Conservation (phyloP, 2,888 invertebrate species). For the Nomada fucata region DNA sequence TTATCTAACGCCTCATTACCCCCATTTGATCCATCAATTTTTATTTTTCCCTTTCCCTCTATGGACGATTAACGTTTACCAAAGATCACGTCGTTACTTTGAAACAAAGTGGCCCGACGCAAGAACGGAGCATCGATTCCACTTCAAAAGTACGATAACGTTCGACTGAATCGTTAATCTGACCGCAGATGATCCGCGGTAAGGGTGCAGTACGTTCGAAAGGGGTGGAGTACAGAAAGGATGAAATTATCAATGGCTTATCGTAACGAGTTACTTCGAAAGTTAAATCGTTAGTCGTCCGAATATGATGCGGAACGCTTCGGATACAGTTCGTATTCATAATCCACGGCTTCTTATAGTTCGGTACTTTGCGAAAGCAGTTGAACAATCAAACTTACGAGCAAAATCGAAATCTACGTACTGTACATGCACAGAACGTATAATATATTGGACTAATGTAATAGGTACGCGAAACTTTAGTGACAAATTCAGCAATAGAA, state of each 20-base stretch:
- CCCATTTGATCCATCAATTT: background rate
- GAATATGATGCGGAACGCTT: conserved; percentile 28
- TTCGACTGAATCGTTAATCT: conserved; percentile 35
- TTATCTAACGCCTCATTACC: background rate
- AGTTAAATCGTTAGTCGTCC: conserved; percentile 42
- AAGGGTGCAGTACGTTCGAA: background rate
- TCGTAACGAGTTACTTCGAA: conserved; percentile 39
- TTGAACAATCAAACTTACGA: background rate
- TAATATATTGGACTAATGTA: too few species aligned
- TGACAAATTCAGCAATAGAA: too few species aligned
- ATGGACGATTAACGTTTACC: background rate
- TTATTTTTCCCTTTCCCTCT: conserved; percentile 18
- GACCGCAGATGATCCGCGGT: conserved; percentile 11
- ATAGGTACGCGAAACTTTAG: too few species aligned
- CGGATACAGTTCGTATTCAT: conserved; percentile 34
- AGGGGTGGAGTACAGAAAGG: background rate
- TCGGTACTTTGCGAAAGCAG: conserved; percentile 7
- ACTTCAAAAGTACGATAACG: conserved; percentile 26
- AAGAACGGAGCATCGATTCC: conserved; percentile 16
- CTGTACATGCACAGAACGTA: too few species aligned
- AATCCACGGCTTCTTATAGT: conserved; percentile 16
- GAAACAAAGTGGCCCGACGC: conserved; percentile 9
- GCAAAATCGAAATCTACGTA: conserved; percentile 11
- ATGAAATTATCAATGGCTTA: conserved; percentile 21
- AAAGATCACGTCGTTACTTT: background rate